These are phyloP conservation scores for Lepidocolaptes lacrymiger DNA, from an alignment of 2,797 vertebrate genomes.

Conservation along the genomic window DNA sequence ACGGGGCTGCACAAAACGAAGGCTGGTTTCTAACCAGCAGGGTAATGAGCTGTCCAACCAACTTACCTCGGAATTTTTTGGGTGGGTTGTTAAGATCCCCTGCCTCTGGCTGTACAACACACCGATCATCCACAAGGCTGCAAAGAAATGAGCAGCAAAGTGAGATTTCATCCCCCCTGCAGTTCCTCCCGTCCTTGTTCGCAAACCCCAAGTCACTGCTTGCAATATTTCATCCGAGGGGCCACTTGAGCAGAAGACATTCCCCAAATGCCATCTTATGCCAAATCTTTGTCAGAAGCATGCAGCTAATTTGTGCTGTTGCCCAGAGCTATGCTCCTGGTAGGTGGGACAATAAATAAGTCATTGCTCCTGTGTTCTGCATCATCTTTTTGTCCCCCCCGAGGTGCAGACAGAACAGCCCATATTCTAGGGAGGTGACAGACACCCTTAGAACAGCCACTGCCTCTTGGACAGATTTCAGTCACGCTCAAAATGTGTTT, in stretches of 20 bases:
- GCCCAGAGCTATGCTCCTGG: conserved; percentile 61
- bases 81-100: conserved; percentile 98
- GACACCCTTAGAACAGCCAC: conserved; percentile 37
- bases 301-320: conserved; percentile 49
- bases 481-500: neutral
- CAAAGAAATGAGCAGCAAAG: conserved; percentile 48
- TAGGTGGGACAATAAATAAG: conserved; percentile 40
- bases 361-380: conserved; percentile 56
- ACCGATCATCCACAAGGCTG: conserved; percentile 97
- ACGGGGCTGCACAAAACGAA: rapidly evolving
- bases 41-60: neutral
- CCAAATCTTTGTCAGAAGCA: conserved; percentile 52
- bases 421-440: conserved; percentile 66
- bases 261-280: conserved; percentile 60
- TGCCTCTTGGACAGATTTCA: conserved; percentile 70
- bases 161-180: neutral
- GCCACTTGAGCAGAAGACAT: conserved; percentile 57
- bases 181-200: neutral
- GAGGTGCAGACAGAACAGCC: conserved; percentile 64
- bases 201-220: neutral
- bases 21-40: neutral
- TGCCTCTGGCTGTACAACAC: conserved; percentile 96
- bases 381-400: conserved; percentile 42
- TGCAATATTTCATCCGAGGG: neutral
- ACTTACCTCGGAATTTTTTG: conserved; percentile 97